A percentile compares a stretch with the other conserved stretches of the same genome.
Conservation (phyloP, 2,797 vertebrate species). For the Malacoctenus gilli region DNA sequence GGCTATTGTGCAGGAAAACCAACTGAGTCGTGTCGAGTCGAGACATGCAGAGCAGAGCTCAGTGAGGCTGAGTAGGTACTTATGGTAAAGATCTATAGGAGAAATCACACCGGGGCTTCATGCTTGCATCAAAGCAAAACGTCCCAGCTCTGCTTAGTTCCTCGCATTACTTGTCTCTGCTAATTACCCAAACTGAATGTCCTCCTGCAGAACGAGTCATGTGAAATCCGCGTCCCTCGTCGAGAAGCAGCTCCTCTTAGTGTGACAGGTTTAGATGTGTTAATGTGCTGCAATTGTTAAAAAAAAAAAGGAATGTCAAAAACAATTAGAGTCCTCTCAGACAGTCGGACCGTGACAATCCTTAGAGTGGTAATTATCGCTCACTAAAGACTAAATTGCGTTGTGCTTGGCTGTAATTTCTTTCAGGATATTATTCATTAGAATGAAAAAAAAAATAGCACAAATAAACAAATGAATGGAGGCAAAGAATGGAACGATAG, state of each 20-base stretch:
- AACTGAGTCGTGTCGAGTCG: too few relatives aligned
- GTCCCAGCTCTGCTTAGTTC: constrained; percentile 34
- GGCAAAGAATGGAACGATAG: constrained; percentile 16
- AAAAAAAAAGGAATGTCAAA: constrained; percentile 49
- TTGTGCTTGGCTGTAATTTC: constrained; percentile 35
- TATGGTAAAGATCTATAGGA: background rate
- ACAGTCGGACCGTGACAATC: constrained; percentile 58
- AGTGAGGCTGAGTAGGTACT: too few relatives aligned
- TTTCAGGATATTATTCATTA: constrained; percentile 44
- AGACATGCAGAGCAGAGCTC: too few relatives aligned
- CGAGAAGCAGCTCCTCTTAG: constrained; percentile 32
- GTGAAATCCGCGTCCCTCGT: constrained; percentile 42
- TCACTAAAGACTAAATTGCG: constrained; percentile 38
- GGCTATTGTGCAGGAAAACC: too few relatives aligned
- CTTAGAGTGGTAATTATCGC: constrained; percentile 63
- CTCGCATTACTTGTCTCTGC: constrained; percentile 41
- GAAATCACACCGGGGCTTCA: background rate
- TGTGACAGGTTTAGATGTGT: constrained; percentile 58
- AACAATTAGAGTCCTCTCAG: constrained; percentile 67
- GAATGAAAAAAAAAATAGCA: constrained; percentile 18
- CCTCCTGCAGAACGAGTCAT: constrained; percentile 36
- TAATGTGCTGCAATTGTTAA: constrained; percentile 46
- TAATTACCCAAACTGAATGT: constrained; percentile 60
- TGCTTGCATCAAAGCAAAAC: constrained; percentile 3
- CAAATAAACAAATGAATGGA: constrained; percentile 28